phyloP scores from a whole-genome alignment of 2,888 invertebrate genomes.

The Phlogophora meticulosa region DNA sequence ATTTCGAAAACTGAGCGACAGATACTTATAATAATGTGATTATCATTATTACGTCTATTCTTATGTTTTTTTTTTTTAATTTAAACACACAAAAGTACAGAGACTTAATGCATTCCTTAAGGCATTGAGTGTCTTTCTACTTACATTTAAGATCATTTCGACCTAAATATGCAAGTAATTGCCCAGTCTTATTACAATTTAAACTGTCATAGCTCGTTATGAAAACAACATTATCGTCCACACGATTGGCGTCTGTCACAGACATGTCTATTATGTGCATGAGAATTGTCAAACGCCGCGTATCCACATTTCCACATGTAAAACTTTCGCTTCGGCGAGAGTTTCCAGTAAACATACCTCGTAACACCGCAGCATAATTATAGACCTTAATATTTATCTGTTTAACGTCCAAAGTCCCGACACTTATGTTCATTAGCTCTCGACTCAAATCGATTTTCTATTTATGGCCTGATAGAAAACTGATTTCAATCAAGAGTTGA shows the following conservation, averaged over 20 bases:
- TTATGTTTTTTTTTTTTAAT: too few species aligned
- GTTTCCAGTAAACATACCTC: slow-evolving; percentile 75
- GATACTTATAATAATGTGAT: too few species aligned
- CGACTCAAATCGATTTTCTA: slow-evolving; percentile 72
- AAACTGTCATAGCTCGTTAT: slow-evolving; percentile 43
- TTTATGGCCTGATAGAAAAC: slow-evolving; percentile 68
- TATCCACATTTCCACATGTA: slow-evolving; percentile 67
- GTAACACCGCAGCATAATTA: slow-evolving; percentile 70
- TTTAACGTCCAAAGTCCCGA: slow-evolving; percentile 72
- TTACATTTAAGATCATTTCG: slow-evolving; percentile 14
- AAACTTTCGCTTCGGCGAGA: slow-evolving; percentile 86
- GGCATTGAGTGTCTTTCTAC: slow-evolving; percentile 10
- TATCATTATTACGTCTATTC: too few species aligned
- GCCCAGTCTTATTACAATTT: slow-evolving; percentile 42
- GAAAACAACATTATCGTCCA: slow-evolving; percentile 41
- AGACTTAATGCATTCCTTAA: too few species aligned
- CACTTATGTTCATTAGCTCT: slow-evolving; percentile 62
- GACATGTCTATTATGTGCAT: slow-evolving; percentile 46
- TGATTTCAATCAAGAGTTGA: slow-evolving; percentile 63
- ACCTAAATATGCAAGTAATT: slow-evolving; percentile 23
- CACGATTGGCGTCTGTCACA: slow-evolving; percentile 59
- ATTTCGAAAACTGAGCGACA: too few species aligned
- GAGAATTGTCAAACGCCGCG: slow-evolving; percentile 63
- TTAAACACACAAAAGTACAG: too few species aligned
- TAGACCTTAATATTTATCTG: slow-evolving; percentile 73